phyloP scores from a whole-genome alignment of 2,888 invertebrate genomes.

The Tigriopus californicus region DNA sequence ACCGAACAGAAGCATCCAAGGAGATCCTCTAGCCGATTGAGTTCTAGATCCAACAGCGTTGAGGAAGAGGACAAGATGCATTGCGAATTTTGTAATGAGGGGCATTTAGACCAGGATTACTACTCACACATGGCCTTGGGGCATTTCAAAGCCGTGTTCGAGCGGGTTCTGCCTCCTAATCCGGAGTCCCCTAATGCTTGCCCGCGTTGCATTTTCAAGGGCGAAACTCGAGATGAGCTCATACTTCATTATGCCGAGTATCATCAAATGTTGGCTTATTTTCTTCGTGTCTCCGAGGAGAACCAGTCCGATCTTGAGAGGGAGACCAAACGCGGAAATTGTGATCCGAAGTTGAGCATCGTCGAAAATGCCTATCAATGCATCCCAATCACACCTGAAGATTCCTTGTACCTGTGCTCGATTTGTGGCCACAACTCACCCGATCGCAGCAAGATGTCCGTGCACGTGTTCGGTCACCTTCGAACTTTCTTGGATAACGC shows the following conservation, averaged over 20 bases:
- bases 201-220: neutral
- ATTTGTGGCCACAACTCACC: too few relatives aligned
- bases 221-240: neutral
- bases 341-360: too few relatives aligned
- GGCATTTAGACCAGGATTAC: neutral
- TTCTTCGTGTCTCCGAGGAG: neutral
- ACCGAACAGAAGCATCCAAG: too few relatives aligned
- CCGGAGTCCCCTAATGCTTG: neutral
- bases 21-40: too few relatives aligned
- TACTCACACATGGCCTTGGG: constrained; percentile 9
- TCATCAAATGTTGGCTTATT: neutral
- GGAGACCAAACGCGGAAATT: too few relatives aligned
- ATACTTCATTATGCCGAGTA: constrained; percentile 3
- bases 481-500: too few relatives aligned
- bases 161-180: neutral
- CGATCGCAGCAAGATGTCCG: too few relatives aligned
- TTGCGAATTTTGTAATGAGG: constrained; percentile 7
- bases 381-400: too few relatives aligned
- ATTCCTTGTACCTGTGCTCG: too few relatives aligned
- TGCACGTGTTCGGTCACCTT: too few relatives aligned
- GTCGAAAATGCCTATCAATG: too few relatives aligned
- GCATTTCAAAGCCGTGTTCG: neutral
- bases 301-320: neutral
- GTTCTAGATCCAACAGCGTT: too few relatives aligned
- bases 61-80: neutral